These are phyloP conservation scores for Amphipoea oculea DNA, from an alignment of 2,888 invertebrate species.

Conservation along the genomic window DNA sequence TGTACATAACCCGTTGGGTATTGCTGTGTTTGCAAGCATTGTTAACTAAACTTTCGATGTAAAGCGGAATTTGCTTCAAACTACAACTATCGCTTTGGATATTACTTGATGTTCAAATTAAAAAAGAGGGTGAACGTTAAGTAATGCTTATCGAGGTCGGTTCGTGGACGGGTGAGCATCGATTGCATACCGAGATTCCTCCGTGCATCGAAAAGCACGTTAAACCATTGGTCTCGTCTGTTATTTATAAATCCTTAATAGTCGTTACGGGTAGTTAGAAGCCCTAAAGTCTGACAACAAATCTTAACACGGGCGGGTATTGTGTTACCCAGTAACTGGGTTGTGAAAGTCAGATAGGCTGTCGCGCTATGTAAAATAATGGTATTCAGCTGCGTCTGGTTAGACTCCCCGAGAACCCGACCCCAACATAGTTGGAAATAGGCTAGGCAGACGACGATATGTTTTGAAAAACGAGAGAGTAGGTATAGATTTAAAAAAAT, in stretches of 20 bases:
- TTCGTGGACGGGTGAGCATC: background rate
- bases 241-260: background rate
- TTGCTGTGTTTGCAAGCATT: slow-evolving; percentile 13
- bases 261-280: background rate
- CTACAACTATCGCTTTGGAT: background rate
- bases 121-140: background rate
- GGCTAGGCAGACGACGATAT: background rate
- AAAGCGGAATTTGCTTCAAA: slow-evolving; percentile 5
- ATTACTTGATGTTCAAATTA: background rate
- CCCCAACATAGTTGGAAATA: background rate
- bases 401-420: background rate
- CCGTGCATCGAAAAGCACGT: background rate
- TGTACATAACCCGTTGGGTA: slow-evolving; percentile 36
- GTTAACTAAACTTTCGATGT: slow-evolving; percentile 26
- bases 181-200: background rate
- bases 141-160: no score
- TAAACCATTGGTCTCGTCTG: background rate
- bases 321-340: background rate
- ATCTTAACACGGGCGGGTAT: background rate
- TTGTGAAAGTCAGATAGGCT: background rate
- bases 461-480: background rate
- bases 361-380: background rate
- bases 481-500: slow-evolving; percentile 9
- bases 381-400: background rate
- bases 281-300: background rate